Conservation (phyloP, 2,797 vertebrate genomes). For the Distichodus sexfasciatus region DNA sequence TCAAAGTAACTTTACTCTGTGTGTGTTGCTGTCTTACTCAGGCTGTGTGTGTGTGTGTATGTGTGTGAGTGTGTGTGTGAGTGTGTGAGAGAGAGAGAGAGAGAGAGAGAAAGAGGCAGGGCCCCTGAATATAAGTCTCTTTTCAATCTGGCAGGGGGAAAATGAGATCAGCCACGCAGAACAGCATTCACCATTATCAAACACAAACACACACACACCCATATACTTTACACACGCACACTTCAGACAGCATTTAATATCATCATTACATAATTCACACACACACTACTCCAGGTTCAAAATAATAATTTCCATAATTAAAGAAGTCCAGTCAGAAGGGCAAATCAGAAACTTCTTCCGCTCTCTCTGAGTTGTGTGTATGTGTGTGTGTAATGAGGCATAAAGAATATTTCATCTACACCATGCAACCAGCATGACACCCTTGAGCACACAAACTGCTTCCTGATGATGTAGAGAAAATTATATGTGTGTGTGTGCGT, state of each 20-base stretch:
- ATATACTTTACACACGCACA: neutral
- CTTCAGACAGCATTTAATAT: neutral
- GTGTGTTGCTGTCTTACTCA: too few species aligned
- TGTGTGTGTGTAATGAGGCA: conserved; percentile 11
- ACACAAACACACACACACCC: neutral
- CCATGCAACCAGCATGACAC: conserved; percentile 11
- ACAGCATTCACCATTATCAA: neutral
- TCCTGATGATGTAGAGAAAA: neutral
- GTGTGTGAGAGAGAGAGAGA: conserved; percentile 40
- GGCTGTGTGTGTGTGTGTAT: neutral
- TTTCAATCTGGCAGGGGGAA: conserved; percentile 8
- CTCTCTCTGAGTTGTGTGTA: neutral
- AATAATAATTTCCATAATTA: conserved; percentile 73
- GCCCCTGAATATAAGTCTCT: conserved; percentile 52
- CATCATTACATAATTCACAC: neutral
- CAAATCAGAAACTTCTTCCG: conserved; percentile 53
- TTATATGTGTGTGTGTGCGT: neutral
- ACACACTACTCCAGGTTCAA: conserved; percentile 62
- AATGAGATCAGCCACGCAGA: conserved; percentile 22
- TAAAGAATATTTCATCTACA: conserved; percentile 18
- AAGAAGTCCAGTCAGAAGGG: conserved; percentile 69
- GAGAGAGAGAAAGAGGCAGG: conserved; percentile 36
- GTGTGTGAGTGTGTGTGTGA: conserved; percentile 47
- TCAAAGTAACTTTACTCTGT: too few species aligned
- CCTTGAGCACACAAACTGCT: conserved; percentile 15